Base-by-base conservation (phyloP, 2,797 vertebrate genomes). In the Mastacembelus armatus region DNA sequence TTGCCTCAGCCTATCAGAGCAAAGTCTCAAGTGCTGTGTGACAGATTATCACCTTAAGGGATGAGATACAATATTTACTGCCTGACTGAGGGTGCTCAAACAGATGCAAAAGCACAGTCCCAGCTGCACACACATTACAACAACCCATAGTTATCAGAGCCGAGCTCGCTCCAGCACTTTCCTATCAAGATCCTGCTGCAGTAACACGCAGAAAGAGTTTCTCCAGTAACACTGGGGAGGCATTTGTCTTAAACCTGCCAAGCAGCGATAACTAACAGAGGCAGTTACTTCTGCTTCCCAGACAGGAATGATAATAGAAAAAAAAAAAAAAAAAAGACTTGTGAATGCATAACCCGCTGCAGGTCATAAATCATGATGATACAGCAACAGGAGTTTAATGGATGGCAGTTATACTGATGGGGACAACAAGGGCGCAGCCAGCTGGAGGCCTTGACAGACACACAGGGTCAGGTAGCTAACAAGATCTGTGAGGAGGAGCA, bases 181-280 rank as follows among this genome's bases (percentile, higher is more conserved):
- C 49, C 65, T 67, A 62, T 71, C 65, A 50, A 48, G 56, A 30
- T 57, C 56, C 32, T 51, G 61, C 47, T 38, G 39, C 42, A 1
- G 72, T 15, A 19, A 60, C 68, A 14, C 27, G n/a, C 77, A 75
- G 42, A 48, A 16, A 48, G 70, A 83, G 73, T 72, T 59, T 65
- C 71, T 64, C 32, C 45, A 0, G 56, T 49, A 70, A 77, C 78
- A 68, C 62, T 19, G 54, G 48, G 61, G 75, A 80, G 60, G 68
- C 63, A 65, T 90, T 89, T 70, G 80, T 86, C 79, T 86, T 78
- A 74, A 88, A 85, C 51, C 83, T 78, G 75, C 70, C 83, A 54
- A 12, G 57, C 56, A 47, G 66, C n/a, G 47, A 86, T 87, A 85
- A 85, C 62, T 76, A 78, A 85, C 71, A 61, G 55, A 49, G 55